Base-by-base conservation (phyloP, 2,797 vertebrate species). In the Tiaroga cobitis region DNA sequence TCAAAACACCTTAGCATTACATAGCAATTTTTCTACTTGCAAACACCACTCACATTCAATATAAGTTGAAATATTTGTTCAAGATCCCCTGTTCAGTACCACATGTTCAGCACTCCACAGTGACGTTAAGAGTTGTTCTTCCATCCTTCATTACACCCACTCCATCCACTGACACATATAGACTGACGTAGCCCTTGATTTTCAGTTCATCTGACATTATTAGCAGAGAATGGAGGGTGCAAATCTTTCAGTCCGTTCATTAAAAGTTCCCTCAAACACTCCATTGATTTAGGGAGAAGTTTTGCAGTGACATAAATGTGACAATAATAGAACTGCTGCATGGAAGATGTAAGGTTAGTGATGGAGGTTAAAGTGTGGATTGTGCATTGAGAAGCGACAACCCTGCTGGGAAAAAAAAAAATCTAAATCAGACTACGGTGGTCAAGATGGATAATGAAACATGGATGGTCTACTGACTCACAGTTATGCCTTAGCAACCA, bases 201-300 rank as follows among this genome's bases (percentile, higher is more conserved):
- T 80, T 24, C 63, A 67, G 41, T 68, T 82, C 70, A 24, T 51
- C 46, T 67, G 32, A 83, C 43, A 76, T 83, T 67, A 83, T 83
- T 54, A 54, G 21, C 43, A 34, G 78, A 80, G 61, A 63, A 67
- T n/a, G 51, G 37, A 74, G 18, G 70, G 54, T 24, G n/a, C n/a
- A 51, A 32, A 83, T 65, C 5, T 41, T 34, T 65, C 81, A 37
- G 18, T 51, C 39, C 63, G 41, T 76, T 83, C 59, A 83, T 76
- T 68, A 76, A 76, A 83, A 75, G 81, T 83, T 76, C 43, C 43
- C 32, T 83, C 80, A 61, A 26, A 56, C 39, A 72, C 37, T 46
- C 1, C 26, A 73, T 32, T 82, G 81, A 63, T 73, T 41, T 41
- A 26, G 18, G 15, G 49, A 41, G 80, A 82, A 73, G 69, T 73